phyloP scores from a whole-genome alignment of 2,888 invertebrate species.

The Glaucopsyche alexis region DNA sequence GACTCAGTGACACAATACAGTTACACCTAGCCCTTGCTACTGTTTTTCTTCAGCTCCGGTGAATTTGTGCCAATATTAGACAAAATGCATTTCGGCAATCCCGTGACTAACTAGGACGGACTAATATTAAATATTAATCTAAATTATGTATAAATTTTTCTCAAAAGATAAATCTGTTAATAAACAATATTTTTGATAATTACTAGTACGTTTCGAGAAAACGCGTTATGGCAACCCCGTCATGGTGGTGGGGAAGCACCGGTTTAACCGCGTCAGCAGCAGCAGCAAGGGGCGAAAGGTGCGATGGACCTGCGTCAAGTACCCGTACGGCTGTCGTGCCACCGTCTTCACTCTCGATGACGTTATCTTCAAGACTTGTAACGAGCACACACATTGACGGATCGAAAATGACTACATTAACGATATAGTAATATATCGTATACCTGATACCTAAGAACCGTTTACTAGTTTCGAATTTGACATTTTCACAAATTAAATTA shows the following conservation, averaged over 20 bases:
- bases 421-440: too few species aligned
- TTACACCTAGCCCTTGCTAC: too few species aligned
- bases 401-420: too few species aligned
- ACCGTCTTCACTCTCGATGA: slow-evolving; percentile 44
- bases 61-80: too few species aligned
- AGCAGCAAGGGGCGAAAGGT: slow-evolving; percentile 43
- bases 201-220: background rate
- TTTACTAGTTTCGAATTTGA: background rate
- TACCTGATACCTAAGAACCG: too few species aligned
- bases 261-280: slow-evolving; percentile 45
- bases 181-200: background rate
- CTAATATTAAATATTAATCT: too few species aligned
- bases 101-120: too few species aligned
- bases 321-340: slow-evolving; percentile 45
- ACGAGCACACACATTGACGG: slow-evolving; percentile 46
- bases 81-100: too few species aligned
- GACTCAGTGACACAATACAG: too few species aligned
- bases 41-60: too few species aligned
- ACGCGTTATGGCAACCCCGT: background rate
- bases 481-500: background rate
- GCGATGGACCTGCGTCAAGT: slow-evolving; percentile 49
- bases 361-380: slow-evolving; percentile 43
- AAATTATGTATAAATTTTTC: too few species aligned
- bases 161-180: too few species aligned
- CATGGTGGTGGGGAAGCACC: slow-evolving; percentile 43